Percentiles rank a stretch among this genome's conserved stretches.
Evolutionary conservation across 1,140 invertebrate genomes (phyloP).

Genomic region (Heliconius congener): DNA sequence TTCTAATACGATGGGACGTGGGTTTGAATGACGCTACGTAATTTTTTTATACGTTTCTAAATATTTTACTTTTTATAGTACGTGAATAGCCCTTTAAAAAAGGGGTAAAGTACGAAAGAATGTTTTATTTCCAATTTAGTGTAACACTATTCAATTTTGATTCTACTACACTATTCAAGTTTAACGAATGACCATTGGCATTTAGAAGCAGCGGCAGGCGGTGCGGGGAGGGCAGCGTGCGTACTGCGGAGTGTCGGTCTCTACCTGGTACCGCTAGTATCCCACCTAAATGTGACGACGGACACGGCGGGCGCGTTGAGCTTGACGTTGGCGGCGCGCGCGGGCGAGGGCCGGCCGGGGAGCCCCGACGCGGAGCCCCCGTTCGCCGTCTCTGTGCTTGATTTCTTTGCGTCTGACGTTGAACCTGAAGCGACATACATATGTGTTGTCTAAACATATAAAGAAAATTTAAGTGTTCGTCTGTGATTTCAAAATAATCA

Average conservation of each 20-base stretch:
- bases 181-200: background rate
- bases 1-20: too few relatives aligned
- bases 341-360: constrained; percentile 49
- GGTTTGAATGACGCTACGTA: too few relatives aligned
- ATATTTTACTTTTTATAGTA: too few relatives aligned
- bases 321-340: constrained; percentile 81
- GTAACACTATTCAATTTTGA: too few relatives aligned
- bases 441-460: background rate
- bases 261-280: constrained; percentile 85
- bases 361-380: constrained; percentile 45
- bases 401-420: constrained; percentile 44
- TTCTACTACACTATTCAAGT: too few relatives aligned
- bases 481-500: too few relatives aligned
- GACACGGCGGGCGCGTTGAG: constrained; percentile 88
- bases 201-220: background rate
- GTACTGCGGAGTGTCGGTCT: constrained; percentile 38
- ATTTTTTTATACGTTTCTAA: too few relatives aligned
- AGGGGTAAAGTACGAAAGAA: too few relatives aligned
- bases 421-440: constrained; percentile 40
- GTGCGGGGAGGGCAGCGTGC: constrained; percentile 48
- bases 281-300: constrained; percentile 94
- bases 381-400: constrained; percentile 46
- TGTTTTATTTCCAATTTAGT: too few relatives aligned
- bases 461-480: too few relatives aligned
- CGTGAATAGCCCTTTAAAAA: too few relatives aligned